Evolutionary conservation across 2,113 vertebrate genomes (phyloP).

Genomic region (Lepus europaeus): DNA sequence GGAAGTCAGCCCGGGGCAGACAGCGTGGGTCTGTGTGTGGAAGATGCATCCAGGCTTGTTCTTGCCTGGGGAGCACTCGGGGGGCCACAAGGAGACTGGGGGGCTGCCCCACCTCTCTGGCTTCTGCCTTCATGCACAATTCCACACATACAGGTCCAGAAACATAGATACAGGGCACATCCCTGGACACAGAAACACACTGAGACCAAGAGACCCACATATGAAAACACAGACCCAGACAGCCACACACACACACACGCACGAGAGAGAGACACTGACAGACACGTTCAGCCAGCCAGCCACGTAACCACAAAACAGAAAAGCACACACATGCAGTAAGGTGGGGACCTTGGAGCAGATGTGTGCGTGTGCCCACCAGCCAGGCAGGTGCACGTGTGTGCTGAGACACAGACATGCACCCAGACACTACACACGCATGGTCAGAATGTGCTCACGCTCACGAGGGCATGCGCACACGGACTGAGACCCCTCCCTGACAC

Average conservation of each 20-base stretch:
- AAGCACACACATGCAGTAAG: not conserved
- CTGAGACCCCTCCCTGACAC: not conserved
- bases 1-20: not conserved
- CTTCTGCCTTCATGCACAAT: not conserved
- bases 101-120: too few relatives aligned
- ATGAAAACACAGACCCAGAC: not conserved
- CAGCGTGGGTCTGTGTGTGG: not conserved
- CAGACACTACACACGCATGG: not conserved
- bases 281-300: too few relatives aligned
- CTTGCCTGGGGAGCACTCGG: not conserved
- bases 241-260: too few relatives aligned
- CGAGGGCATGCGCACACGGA: accelerated
- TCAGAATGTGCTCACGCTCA: not conserved
- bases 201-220: not conserved
- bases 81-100: not conserved
- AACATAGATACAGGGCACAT: not conserved
- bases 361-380: too few relatives aligned
- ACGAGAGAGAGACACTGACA: too few relatives aligned
- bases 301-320: not conserved
- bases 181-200: not conserved
- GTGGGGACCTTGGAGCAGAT: not conserved
- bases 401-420: accelerated
- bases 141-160: accelerated
- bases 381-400: not conserved
- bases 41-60: not conserved